A percentile compares a stretch with the other conserved stretches of the same genome.
Evolutionary conservation across 2,797 vertebrate genomes (phyloP).

Genomic region (Cryptoprocta ferox): DNA sequence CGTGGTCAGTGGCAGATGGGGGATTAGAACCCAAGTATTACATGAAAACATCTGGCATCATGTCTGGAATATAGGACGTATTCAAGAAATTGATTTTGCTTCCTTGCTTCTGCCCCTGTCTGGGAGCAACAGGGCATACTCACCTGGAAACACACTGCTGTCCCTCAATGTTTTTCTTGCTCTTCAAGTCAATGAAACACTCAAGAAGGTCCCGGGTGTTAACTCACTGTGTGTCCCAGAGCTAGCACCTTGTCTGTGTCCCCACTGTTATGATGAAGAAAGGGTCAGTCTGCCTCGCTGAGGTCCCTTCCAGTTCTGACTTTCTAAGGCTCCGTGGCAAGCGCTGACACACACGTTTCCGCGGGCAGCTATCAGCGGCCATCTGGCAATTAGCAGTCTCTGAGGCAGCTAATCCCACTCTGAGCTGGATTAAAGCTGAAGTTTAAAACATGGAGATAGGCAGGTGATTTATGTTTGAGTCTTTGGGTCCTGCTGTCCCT

Average conservation of each 20-base stretch:
- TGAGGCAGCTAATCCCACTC: slow-evolving; percentile 80
- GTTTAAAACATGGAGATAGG: slow-evolving; percentile 82
- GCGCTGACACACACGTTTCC: slow-evolving; percentile 70
- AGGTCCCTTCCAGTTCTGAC: background rate
- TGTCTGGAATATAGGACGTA: background rate
- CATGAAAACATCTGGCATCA: background rate
- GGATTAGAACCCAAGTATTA: background rate
- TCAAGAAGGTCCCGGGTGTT: background rate
- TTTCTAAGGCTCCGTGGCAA: slow-evolving; percentile 44
- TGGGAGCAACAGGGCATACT: background rate
- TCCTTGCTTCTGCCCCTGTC: background rate
- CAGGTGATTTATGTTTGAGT: slow-evolving; percentile 76
- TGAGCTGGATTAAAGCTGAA: slow-evolving; percentile 84
- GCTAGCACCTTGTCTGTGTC: background rate
- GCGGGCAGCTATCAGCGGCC: slow-evolving; percentile 76
- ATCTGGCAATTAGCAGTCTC: slow-evolving; percentile 85
- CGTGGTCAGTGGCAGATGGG: background rate
- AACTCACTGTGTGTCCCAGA: background rate
- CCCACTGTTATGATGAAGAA: background rate
- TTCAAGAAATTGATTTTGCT: background rate
- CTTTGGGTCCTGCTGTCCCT: slow-evolving; percentile 80
- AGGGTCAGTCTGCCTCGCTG: background rate
- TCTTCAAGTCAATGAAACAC: background rate
- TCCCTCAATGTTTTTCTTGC: background rate
- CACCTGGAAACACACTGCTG: background rate